Evolutionary conservation across 1,140 invertebrate genomes (phyloP).

Genomic region (Drosophila ercepeae): DNA sequence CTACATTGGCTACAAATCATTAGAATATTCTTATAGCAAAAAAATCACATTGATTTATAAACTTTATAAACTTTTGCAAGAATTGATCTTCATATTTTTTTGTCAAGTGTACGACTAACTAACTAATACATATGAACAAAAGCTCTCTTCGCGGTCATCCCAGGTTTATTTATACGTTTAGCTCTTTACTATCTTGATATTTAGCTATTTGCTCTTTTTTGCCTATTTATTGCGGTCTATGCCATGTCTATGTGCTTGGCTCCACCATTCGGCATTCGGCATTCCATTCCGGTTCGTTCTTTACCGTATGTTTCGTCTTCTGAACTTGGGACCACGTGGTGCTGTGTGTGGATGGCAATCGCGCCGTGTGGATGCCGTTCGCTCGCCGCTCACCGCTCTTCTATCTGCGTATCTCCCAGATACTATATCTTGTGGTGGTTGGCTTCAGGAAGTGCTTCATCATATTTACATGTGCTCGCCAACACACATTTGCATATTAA

Average conservation of each 20-base stretch:
- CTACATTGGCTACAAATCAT: slow-evolving; percentile 22
- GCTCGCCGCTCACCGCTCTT: background rate
- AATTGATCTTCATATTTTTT: background rate
- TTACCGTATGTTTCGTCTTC: slow-evolving; percentile 53
- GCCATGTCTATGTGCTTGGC: slow-evolving; percentile 48
- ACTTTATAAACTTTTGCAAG: background rate
- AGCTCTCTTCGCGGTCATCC: slow-evolving; percentile 22
- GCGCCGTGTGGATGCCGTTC: slow-evolving; percentile 29
- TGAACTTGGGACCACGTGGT: slow-evolving; percentile 79
- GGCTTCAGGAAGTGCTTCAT: slow-evolving; percentile 73
- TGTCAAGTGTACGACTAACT: background rate
- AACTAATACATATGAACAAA: slow-evolving; percentile 12
- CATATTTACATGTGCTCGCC: slow-evolving; percentile 64
- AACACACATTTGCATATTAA: slow-evolving; percentile 55
- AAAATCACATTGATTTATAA: no score
- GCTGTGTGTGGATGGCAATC: slow-evolving; percentile 55
- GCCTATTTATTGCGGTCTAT: slow-evolving; percentile 66
- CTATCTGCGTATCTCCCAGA: slow-evolving; percentile 35
- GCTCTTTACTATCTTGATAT: slow-evolving; percentile 25
- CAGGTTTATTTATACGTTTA: slow-evolving; percentile 45
- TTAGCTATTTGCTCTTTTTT: slow-evolving; percentile 42
- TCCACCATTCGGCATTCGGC: background rate
- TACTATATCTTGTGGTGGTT: slow-evolving; percentile 48
- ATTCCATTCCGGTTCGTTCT: slow-evolving; percentile 15
- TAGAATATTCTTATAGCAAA: no score